Evolutionary conservation across 2,113 vertebrate species (phyloP).

Genomic region (Ivindomyrus marchei): DNA sequence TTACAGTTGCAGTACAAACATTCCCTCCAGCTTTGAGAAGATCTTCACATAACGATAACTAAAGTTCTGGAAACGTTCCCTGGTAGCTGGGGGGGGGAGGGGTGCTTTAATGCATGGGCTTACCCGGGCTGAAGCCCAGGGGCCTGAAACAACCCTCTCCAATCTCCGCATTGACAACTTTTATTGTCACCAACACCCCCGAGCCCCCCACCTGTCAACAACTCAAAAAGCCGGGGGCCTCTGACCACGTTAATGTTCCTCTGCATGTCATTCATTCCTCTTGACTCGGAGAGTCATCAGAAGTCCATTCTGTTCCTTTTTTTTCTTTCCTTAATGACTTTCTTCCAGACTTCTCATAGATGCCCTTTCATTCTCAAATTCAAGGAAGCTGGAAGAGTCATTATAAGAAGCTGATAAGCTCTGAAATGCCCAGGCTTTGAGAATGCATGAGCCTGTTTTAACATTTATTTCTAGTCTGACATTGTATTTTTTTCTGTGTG

Average conservation of each 20-base stretch:
- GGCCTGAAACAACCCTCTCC: not conserved
- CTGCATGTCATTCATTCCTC: not conserved
- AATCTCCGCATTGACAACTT: not conserved
- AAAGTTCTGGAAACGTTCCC: not conserved
- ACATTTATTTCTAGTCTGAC: not conserved
- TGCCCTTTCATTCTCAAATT: slow-evolving; percentile 18
- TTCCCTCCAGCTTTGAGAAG: not conserved
- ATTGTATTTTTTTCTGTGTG: not conserved
- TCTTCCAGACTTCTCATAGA: not conserved
- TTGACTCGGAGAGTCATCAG: not conserved
- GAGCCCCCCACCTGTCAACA: not conserved
- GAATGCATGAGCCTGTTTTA: not conserved
- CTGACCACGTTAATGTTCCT: not conserved
- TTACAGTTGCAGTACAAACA: not conserved
- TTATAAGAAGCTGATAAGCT: not conserved
- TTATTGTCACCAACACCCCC: not conserved
- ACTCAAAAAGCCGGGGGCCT: not conserved
- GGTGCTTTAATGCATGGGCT: no score
- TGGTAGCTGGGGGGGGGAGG: not conserved
- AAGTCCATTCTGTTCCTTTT: not conserved
- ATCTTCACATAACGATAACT: not conserved
- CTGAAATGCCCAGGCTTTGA: not conserved
- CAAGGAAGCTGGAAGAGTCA: slow-evolving; percentile 16
- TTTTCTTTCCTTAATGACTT: not conserved
- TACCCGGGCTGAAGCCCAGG: no score